Base-by-base conservation (phyloP, 2,888 invertebrate genomes). In the Synergus japonicus region DNA sequence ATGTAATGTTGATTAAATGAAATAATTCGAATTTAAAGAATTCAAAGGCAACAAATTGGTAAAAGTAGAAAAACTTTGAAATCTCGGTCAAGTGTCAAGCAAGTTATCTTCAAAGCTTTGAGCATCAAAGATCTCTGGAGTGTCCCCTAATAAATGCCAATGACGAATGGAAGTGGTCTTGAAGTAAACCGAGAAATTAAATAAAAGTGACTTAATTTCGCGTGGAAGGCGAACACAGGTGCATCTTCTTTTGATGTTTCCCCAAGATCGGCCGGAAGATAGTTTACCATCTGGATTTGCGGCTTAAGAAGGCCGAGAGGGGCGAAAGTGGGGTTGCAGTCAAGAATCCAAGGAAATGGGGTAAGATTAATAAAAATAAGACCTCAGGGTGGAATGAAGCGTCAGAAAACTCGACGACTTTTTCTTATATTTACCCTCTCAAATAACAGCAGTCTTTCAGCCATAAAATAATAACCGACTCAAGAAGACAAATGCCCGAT, bases 141-240 rank as follows among this genome's bases (percentile, higher is more conserved):
- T 54, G 29, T 54, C 13, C 9, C n/a, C n/a, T 73, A 54, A 73
- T 73, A 9, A 54, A 41, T 73, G 15, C n/a, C 12, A 73, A 37
- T 73, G 77, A 76, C 37, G 78, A 82, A 81, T 80, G 79, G 79
- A 84, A 83, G 67, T 73, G 73, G 76, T 81, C 79, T 77, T 81
- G n/a, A 73, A 76, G 79, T 79, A 81, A 83, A 82, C 79, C 78
- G 76, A 79, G 76, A 84, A 85, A 85, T 84, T 83, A 83, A 83
- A 85, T 84, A 83, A 83, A 82, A 83, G 82, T 81, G 82, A 83
- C 81, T 83, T 83, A 83, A 85, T 83, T 82, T 82, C 84, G 81
- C 44, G 79, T 3, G 79, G 77, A 85, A 78, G 49, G 29, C 9
- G 7, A 54, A 29, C 13, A 37, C 69, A 54, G 44, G 4, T 58